Evolutionary conservation across 2,888 invertebrate genomes (phyloP).

Genomic region (Nomada goodeniana): DNA sequence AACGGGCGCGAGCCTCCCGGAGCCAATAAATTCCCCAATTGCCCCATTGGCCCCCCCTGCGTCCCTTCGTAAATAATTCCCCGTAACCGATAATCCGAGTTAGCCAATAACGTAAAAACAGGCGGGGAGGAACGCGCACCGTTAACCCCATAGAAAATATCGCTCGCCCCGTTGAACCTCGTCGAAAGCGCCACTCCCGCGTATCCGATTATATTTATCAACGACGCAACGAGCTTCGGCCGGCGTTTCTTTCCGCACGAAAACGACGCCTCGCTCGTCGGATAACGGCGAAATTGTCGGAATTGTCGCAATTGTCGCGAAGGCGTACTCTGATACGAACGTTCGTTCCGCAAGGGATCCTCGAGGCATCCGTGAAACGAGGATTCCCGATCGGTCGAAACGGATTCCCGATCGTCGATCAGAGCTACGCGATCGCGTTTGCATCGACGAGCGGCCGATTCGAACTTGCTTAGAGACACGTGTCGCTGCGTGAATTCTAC

Average conservation of each 20-base stretch:
- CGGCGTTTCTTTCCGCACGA: not conserved
- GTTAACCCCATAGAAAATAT: not conserved
- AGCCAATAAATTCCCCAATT: not conserved
- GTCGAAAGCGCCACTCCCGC: not conserved
- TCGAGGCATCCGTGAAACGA: constrained; percentile 54
- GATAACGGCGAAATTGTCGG: too few relatives aligned
- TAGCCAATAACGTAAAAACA: constrained; percentile 2
- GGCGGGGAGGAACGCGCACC: not conserved
- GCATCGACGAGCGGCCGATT: constrained; percentile 17
- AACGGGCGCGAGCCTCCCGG: too few relatives aligned
- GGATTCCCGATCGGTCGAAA: constrained; percentile 59
- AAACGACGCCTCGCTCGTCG: not conserved
- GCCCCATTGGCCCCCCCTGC: not conserved
- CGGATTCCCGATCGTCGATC: constrained; percentile 10
- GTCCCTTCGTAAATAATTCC: not conserved
- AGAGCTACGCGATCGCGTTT: not conserved
- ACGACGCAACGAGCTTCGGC: too few relatives aligned
- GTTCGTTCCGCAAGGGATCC: constrained; percentile 15
- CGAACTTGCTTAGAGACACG: constrained; percentile 61
- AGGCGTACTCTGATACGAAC: not conserved
- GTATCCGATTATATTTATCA: not conserved
- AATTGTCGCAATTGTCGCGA: not conserved
- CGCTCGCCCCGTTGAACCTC: not conserved
- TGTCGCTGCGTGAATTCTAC: constrained; percentile 61
- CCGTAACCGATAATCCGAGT: not conserved